Base-by-base conservation (phyloP, 2,113 vertebrate species). In the Gorsachius goisagi region DNA sequence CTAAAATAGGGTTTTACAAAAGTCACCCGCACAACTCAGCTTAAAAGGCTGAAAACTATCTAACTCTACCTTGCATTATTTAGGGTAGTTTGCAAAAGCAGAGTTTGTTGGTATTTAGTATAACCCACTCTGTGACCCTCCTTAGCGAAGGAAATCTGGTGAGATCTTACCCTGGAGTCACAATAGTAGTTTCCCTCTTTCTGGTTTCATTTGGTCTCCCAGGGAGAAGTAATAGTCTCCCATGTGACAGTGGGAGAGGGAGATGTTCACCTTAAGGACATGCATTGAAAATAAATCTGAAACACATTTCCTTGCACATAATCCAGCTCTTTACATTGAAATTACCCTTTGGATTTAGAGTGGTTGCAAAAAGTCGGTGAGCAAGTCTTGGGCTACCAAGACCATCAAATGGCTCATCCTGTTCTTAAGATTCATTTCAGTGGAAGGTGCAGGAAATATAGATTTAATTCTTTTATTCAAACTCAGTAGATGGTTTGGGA, bases 401-500 rank as follows among this genome's bases (percentile, higher is more conserved):
- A 74, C 93, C 72, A 78, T 96, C 86, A 89, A 55, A 92, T 92
- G 93, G 95, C 84, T 95, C 97, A 91, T 30, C 13, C 86, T 90
- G 78, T 94, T 97, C 88, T 84, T 95, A 90, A 93, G 76, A 95
- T 97, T 96, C 9, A 9, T 91, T 97, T 98, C 91, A 96, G 60
- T 95, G 89, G 91, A 97, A 97, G 91, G 96, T 96, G 80, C 84
- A 86, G 90, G 88, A 96, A 98, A 97, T 98, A 95, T 39, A 96
- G 89, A 90, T 98, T 97, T 98, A 89, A 97, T 98, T 98, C 93
- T 96, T 98, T 98, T 98, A 98, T 98, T 98, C 98, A 98, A 96
- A 97, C 97, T 98, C 97, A 94, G 97, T 98, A 97, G 97, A 98
- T 98, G 97, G 98, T 98, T 98, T 98, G 97, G 98, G 98, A 98